A percentile compares a stretch with the other conserved stretches of the same genome.
These are phyloP conservation scores for Coecobrya sp. DNA, from an alignment of 2,888 invertebrate species.

Conservation along the genomic window DNA sequence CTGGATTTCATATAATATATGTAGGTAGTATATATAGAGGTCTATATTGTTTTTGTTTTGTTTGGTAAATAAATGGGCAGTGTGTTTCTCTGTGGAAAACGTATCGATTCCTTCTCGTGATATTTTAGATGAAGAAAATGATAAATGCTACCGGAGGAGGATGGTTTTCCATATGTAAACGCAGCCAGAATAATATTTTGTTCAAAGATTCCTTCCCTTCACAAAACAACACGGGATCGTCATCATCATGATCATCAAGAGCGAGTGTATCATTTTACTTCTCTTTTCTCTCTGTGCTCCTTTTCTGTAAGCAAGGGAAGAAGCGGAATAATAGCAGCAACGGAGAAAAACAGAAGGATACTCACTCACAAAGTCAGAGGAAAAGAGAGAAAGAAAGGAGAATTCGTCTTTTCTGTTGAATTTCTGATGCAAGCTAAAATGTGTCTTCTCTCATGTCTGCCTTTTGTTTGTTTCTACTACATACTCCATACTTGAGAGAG, in stretches of 20 bases:
- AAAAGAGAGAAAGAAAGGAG: neutral
- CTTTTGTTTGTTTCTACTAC: slow-evolving; percentile 41
- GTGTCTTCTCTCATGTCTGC: slow-evolving; percentile 30
- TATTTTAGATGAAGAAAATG: slow-evolving; percentile 29
- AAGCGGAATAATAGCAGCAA: neutral
- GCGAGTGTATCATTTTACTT: slow-evolving; percentile 40
- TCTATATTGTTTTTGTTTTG: too few relatives aligned
- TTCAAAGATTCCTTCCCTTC: neutral
- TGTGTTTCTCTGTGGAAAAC: neutral
- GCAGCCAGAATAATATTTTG: slow-evolving; percentile 1
- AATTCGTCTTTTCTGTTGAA: slow-evolving; percentile 45
- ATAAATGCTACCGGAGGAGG: slow-evolving; percentile 8
- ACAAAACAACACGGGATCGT: neutral
- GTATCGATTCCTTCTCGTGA: slow-evolving; percentile 13
- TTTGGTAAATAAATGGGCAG: neutral
- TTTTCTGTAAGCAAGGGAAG: slow-evolving; percentile 30
- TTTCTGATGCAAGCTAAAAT: slow-evolving; percentile 46
- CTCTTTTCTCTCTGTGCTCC: neutral
- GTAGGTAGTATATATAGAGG: too few relatives aligned
- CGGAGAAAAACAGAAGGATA: neutral
- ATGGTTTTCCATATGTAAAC: slow-evolving; percentile 23
- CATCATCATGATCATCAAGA: slow-evolving; percentile 1
- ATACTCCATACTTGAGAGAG: neutral
- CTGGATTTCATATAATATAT: too few relatives aligned
- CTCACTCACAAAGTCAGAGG: neutral